phyloP scores from a whole-genome alignment of 1,140 invertebrate genomes.

The Drosophila virilis region DNA sequence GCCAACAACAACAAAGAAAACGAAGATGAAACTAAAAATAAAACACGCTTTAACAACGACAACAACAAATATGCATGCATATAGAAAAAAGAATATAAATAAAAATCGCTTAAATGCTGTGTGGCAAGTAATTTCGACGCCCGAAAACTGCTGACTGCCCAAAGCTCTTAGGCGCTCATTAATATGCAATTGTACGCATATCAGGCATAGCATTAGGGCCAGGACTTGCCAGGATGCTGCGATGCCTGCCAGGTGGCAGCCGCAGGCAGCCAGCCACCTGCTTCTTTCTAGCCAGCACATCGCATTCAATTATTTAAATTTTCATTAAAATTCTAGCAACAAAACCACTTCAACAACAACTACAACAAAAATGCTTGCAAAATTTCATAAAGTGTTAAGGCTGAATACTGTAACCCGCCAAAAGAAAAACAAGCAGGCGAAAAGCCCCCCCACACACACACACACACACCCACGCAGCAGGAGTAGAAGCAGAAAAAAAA shows the following conservation, averaged over 20 bases:
- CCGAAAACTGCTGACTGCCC: slow-evolving; percentile 50
- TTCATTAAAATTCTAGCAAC: slow-evolving; percentile 75
- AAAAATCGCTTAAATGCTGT: slow-evolving; percentile 51
- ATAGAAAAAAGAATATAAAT: neutral
- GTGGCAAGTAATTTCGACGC: slow-evolving; percentile 21
- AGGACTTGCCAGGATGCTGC: neutral
- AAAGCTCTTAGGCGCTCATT: slow-evolving; percentile 66
- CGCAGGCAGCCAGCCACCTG: slow-evolving; percentile 14
- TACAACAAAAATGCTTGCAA: slow-evolving; percentile 6
- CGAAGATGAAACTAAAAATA: neutral
- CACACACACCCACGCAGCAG: neutral
- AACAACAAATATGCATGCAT: slow-evolving; percentile 35
- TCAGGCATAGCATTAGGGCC: slow-evolving; percentile 1
- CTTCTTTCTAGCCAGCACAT: slow-evolving; percentile 28
- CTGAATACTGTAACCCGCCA: slow-evolving; percentile 55
- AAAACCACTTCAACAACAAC: slow-evolving; percentile 22
- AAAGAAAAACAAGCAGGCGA: slow-evolving; percentile 2
- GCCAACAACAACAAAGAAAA: neutral
- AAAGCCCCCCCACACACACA: neutral
- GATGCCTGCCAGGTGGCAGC: slow-evolving; percentile 34
- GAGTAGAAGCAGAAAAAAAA: slow-evolving; percentile 32
- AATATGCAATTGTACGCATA: slow-evolving; percentile 73
- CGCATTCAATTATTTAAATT: slow-evolving; percentile 81
- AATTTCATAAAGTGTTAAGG: slow-evolving; percentile 80
- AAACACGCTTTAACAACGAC: slow-evolving; percentile 35